These are phyloP conservation scores for Calephelis perditalis DNA, from an alignment of 2,888 invertebrate species.

Conservation along the genomic window DNA sequence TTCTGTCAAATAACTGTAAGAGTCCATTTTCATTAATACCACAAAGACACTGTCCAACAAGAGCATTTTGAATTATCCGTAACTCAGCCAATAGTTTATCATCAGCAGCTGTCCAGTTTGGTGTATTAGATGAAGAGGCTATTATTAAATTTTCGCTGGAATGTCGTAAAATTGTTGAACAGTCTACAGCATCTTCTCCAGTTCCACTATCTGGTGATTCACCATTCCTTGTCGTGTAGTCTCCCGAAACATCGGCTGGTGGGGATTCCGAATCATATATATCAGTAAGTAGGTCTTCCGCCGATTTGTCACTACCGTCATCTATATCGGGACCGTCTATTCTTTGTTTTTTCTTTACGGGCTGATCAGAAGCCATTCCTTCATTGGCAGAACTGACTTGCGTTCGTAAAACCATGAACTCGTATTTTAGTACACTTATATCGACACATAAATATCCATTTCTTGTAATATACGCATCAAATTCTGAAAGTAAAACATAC, in stretches of 20 bases:
- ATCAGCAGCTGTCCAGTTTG: slow-evolving; percentile 57
- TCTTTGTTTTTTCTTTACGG: slow-evolving; percentile 89
- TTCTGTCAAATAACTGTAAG: slow-evolving; percentile 84
- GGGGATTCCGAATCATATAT: slow-evolving; percentile 62
- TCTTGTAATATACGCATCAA: slow-evolving; percentile 18
- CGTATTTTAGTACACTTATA: slow-evolving; percentile 29
- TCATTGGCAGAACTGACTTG: slow-evolving; percentile 74
- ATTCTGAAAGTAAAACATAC: slow-evolving; percentile 60
- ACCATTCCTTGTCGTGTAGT: slow-evolving; percentile 59
- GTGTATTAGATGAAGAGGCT: slow-evolving; percentile 57
- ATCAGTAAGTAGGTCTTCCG: slow-evolving; percentile 67
- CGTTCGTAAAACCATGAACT: slow-evolving; percentile 82
- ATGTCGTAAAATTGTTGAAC: slow-evolving; percentile 57
- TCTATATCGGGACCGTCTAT: slow-evolving; percentile 81
- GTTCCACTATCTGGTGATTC: slow-evolving; percentile 73
- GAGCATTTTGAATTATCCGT: slow-evolving; percentile 79
- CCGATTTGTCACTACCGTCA: slow-evolving; percentile 70
- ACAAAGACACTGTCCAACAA: slow-evolving; percentile 89
- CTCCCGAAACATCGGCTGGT: slow-evolving; percentile 61
- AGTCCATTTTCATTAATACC: slow-evolving; percentile 84
- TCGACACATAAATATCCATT: slow-evolving; percentile 9
- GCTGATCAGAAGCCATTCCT: slow-evolving; percentile 88
- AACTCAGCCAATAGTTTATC: slow-evolving; percentile 70
- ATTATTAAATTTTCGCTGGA: slow-evolving; percentile 57
- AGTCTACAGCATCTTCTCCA: slow-evolving; percentile 73